Evolutionary conservation across 2,888 invertebrate species (phyloP), one percentile per base, ranked within the genome.

Genomic region (Lasioglossum pauxillum): DNA sequence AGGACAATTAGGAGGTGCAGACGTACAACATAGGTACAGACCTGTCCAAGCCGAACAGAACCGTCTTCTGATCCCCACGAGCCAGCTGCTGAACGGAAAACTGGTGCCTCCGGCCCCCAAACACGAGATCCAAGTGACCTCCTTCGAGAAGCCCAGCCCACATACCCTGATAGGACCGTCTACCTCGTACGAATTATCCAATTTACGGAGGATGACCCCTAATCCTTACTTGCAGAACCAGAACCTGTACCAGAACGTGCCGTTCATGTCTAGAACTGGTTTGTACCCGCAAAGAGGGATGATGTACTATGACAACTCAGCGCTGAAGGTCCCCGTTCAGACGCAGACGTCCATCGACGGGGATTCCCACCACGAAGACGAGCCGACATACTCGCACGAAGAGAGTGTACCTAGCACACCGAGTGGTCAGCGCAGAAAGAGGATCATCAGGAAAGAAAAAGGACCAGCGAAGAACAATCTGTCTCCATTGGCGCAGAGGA

Each of bases 91-190:
- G 41, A 75, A 76, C 27, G 83, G 78, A 4, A 86, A 86, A 23
- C 74, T 82, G n/a, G 38, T 74, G 16, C 71, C 83, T 0, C 74
- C 86, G 3, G 12, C 46, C 8, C 78, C 19, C 14, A 86, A 82
- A 3, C 92, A 91, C 12, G 93, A 94, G 49, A 93, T 93, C 75
- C 94, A 95, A 78, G 93, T 94, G n/a, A 95, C 95, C 0, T 95
- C 95, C 0, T 95, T 95, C 87, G 95, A 95, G 80, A 93, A 90
- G 23, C 95, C 95, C 0, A 94, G 93, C 90, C 95, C 95, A 0
- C 92, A 92, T n/a, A 94, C 93, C 2, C 80, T 95, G 14, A 87
- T 93, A 27, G 92, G 93, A 5, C 89, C 93, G 0, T 73, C 93
- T 19, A 89, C 88, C 1, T 86, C 92, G 0, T 94, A 91, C 80